Evolutionary conservation across 2,888 invertebrate species (phyloP).

Genomic region (Leptinotarsa tumamoca): DNA sequence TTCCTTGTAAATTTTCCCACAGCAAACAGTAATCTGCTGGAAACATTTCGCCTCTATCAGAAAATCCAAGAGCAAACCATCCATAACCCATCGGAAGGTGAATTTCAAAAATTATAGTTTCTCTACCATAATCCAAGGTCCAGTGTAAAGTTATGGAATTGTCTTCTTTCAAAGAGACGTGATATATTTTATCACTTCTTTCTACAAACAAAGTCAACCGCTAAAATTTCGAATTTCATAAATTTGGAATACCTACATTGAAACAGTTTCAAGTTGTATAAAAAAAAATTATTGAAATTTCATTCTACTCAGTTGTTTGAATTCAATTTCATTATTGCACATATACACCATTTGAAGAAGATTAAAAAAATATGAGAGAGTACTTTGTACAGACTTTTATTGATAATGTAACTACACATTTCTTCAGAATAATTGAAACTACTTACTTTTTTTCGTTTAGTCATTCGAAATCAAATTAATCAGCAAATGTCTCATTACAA

Average conservation of each 20-base stretch:
- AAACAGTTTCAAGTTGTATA: too few species aligned
- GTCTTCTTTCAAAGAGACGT: slow-evolving; percentile 64
- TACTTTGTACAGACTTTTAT: too few species aligned
- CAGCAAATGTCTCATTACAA: too few species aligned
- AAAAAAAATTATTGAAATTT: too few species aligned
- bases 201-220: slow-evolving; percentile 18
- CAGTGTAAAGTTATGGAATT: slow-evolving; percentile 66
- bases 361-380: too few species aligned
- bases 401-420: too few species aligned
- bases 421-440: not conserved
- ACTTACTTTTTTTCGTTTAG: not conserved
- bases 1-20: slow-evolving; percentile 79
- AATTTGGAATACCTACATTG: not conserved
- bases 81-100: slow-evolving; percentile 67
- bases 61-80: slow-evolving; percentile 91
- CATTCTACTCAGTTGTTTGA: too few species aligned
- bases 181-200: slow-evolving; percentile 52
- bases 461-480: too few species aligned
- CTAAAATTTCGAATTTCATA: not conserved
- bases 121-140: slow-evolving; percentile 66
- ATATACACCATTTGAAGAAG: too few species aligned
- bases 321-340: too few species aligned
- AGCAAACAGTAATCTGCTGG: slow-evolving; percentile 86
- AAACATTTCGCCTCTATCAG: slow-evolving; percentile 79
- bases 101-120: slow-evolving; percentile 68